Evolutionary conservation across 2,797 vertebrate genomes (phyloP).

Genomic region (Hydrocynus forskahlii): DNA sequence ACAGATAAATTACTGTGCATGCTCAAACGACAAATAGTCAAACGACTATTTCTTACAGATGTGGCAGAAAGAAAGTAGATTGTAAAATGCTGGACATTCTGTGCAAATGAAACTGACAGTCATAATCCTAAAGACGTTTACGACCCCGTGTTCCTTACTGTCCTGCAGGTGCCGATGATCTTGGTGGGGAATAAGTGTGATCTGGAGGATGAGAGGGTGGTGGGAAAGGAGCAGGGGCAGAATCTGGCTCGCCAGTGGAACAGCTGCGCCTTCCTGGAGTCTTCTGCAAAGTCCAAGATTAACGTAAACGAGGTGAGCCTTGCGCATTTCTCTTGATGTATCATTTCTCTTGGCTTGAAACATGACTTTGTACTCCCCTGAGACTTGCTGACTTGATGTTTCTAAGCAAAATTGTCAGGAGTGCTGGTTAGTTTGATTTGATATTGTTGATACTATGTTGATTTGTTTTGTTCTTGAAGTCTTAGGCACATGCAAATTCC

Average conservation of each 20-base stretch:
- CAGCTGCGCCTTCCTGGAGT: constrained; percentile 90
- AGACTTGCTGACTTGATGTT: not conserved
- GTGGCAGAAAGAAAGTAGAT: not conserved
- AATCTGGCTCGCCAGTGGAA: constrained; percentile 90
- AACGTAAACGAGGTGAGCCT: constrained; percentile 88
- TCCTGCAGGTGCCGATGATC: constrained; percentile 87
- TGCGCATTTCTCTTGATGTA: not conserved
- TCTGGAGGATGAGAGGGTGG: constrained; percentile 90
- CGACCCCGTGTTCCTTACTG: not conserved
- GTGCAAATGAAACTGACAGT: not conserved
- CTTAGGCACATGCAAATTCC: not conserved
- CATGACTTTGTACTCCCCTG: not conserved
- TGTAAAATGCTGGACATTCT: not conserved
- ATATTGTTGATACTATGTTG: too few species aligned
- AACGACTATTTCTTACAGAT: not conserved
- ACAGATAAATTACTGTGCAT: not conserved
- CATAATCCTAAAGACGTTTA: not conserved
- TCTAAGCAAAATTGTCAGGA: not conserved
- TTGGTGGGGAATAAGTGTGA: constrained; percentile 91
- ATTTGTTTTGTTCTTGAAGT: too few species aligned
- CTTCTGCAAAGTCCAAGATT: constrained; percentile 92
- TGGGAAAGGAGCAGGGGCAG: constrained; percentile 90
- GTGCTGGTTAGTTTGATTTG: too few species aligned
- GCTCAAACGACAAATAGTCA: too few species aligned
- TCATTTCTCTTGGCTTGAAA: not conserved